phyloP scores from a whole-genome alignment of 2,888 invertebrate genomes.

The Hydroisotoma schaefferi region DNA sequence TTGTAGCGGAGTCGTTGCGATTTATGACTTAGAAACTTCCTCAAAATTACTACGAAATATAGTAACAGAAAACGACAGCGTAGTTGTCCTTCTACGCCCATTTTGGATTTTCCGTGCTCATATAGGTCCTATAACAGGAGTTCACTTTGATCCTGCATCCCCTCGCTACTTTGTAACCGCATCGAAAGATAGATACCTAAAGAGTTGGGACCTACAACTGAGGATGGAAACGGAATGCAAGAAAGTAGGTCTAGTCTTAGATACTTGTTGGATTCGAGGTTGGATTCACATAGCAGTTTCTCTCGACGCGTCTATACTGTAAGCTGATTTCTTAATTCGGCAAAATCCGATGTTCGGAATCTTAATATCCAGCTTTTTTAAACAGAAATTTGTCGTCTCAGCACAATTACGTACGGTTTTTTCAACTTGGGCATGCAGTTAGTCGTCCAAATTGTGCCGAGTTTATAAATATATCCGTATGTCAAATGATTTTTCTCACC shows the following conservation, averaged over 20 bases:
- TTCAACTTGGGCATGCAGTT: conserved; percentile 36
- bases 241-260: conserved; percentile 37
- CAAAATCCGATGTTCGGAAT: neutral
- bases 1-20: conserved; percentile 35
- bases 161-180: conserved; percentile 40
- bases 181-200: conserved; percentile 38
- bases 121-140: conserved; percentile 19
- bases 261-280: conserved; percentile 45
- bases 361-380: neutral
- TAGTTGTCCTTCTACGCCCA: conserved; percentile 25
- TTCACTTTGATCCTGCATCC: conserved; percentile 32
- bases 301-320: conserved; percentile 30
- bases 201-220: conserved; percentile 38
- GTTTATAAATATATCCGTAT: conserved; percentile 21
- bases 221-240: conserved; percentile 38
- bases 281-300: conserved; percentile 41
- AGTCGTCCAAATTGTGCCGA: conserved; percentile 30
- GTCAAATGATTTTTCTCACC: neutral
- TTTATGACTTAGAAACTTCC: conserved; percentile 32
- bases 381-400: conserved; percentile 9
- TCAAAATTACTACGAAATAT: conserved; percentile 26
- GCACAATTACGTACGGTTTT: conserved; percentile 37
- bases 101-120: conserved; percentile 43
- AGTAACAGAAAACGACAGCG: conserved; percentile 5
- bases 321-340: conserved; percentile 8